Evolutionary conservation across 2,888 invertebrate genomes (phyloP), one percentile per base, ranked within the genome.

Genomic region (Eurytoma californica): DNA sequence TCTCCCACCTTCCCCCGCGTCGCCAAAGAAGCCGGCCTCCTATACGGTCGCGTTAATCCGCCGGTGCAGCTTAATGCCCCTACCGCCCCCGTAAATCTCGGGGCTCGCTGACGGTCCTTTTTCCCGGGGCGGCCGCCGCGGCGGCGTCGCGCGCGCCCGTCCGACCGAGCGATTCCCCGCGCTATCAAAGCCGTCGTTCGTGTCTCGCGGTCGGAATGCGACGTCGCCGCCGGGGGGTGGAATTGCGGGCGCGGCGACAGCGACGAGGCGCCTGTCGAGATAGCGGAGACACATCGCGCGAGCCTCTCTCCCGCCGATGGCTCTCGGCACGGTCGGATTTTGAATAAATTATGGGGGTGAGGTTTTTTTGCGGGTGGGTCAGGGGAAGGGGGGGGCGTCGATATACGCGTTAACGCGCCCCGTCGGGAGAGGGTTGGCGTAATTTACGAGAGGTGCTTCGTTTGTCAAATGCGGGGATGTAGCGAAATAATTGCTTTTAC

Each of bases 151-250:
- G 39, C 16, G 51, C 82, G 80, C 3, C 53, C 3, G 14, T 49
- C 53, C 3, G 14, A 53, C 16, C 53, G 53, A 16, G 53, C 13
- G 53, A 53, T 53, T 53, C 53, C 3, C n/a, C n/a, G n/a, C 57
- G 49, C 65, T 68, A 76, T 82, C 77, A 76, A 72, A 81, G 72
- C 78, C 78, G 72, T 65, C 39, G 63, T n/a, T 63, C 63, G 63
- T 63, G 39, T 39, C 39, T 18, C n/a, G n/a, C n/a, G 61, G 53
- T 53, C 14, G 16, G n/a, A 39, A 63, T 24, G 13, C 61, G 16
- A 9, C 61, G 39, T n/a, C 39, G 39, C 7, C 39, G 39, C 2
- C 39, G 39, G 39, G 39, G 39, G 39, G 39, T 39, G 39, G 39
- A 39, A 39, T 39, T 39, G 39, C 39, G 3, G 7, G 39, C 39